These are phyloP conservation scores for Spialia ferax DNA, from an alignment of 2,888 invertebrate species.

Conservation along the genomic window DNA sequence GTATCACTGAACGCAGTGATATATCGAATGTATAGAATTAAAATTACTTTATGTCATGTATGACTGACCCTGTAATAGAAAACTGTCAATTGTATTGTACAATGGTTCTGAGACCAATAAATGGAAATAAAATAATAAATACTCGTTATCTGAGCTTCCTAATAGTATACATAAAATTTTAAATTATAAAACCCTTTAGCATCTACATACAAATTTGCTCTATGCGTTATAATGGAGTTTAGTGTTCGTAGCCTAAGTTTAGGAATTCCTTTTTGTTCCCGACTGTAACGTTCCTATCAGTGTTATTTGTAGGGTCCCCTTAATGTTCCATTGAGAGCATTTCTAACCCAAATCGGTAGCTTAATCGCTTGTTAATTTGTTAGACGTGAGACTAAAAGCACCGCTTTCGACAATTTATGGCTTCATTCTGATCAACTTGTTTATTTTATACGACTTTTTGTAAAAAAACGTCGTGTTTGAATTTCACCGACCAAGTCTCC, in stretches of 20 bases:
- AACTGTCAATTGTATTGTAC: too few species aligned
- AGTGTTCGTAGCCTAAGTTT: background rate
- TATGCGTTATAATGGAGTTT: too few species aligned
- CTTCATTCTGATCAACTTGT: slow-evolving; percentile 77
- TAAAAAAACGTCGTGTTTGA: slow-evolving; percentile 55
- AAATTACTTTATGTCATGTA: too few species aligned
- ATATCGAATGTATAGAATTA: too few species aligned
- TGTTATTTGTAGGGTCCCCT: slow-evolving; percentile 75
- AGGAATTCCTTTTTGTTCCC: slow-evolving; percentile 18
- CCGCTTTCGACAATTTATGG: slow-evolving; percentile 79
- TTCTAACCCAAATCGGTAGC: slow-evolving; percentile 81
- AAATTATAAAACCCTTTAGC: too few species aligned
- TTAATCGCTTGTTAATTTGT: slow-evolving; percentile 85
- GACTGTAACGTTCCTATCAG: slow-evolving; percentile 58
- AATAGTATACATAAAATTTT: too few species aligned
- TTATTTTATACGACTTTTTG: slow-evolving; percentile 65
- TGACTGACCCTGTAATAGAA: too few species aligned
- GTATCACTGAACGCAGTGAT: too few species aligned
- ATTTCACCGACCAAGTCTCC: slow-evolving; percentile 53
- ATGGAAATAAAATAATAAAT: too few species aligned
- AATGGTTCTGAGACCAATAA: too few species aligned
- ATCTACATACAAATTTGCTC: too few species aligned
- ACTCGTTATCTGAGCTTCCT: too few species aligned
- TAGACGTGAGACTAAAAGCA: slow-evolving; percentile 75
- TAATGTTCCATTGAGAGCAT: slow-evolving; percentile 68